Conservation (phyloP, 2,797 vertebrate species). For the Triplophysa bombifrons region DNA sequence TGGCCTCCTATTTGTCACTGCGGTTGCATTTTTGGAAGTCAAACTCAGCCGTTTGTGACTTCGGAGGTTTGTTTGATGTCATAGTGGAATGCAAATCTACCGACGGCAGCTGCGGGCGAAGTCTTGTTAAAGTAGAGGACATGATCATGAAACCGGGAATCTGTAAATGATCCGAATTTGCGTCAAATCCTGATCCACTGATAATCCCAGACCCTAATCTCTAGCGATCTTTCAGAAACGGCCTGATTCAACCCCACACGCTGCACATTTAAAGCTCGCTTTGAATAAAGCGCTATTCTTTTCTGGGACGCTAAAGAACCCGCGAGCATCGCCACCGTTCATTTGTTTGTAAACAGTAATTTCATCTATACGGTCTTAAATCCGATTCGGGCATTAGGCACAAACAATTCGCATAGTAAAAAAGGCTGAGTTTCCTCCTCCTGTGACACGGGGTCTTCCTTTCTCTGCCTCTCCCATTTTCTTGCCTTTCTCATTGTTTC, state of each 20-base stretch:
- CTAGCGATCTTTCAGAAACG: not conserved
- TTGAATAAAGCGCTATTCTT: not conserved
- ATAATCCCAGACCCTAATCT: not conserved
- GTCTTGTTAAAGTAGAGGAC: not conserved
- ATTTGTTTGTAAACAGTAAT: conserved; percentile 26
- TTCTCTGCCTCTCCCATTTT: conserved; percentile 39
- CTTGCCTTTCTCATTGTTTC: conserved; percentile 41
- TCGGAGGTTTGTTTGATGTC: not conserved
- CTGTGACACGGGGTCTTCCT: conserved; percentile 40
- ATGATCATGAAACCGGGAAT: not conserved
- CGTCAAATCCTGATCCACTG: not conserved
- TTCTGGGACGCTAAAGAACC: not conserved
- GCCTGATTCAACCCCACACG: not conserved
- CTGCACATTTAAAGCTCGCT: not conserved
- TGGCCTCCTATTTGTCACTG: not conserved
- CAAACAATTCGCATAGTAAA: conserved; percentile 22
- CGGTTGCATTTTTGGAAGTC: not conserved
- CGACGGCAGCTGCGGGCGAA: not conserved
- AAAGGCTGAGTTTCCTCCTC: conserved; percentile 38
- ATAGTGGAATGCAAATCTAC: not conserved
- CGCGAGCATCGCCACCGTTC: not conserved
- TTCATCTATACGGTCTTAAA: conserved; percentile 10
- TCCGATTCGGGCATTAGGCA: conserved; percentile 20
- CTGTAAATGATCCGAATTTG: not conserved
- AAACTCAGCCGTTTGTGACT: not conserved